Percentiles rank a stretch among this genome's conserved stretches.
phyloP scores from a whole-genome alignment of 2,797 vertebrate species.

The Danio aesculapii region DNA sequence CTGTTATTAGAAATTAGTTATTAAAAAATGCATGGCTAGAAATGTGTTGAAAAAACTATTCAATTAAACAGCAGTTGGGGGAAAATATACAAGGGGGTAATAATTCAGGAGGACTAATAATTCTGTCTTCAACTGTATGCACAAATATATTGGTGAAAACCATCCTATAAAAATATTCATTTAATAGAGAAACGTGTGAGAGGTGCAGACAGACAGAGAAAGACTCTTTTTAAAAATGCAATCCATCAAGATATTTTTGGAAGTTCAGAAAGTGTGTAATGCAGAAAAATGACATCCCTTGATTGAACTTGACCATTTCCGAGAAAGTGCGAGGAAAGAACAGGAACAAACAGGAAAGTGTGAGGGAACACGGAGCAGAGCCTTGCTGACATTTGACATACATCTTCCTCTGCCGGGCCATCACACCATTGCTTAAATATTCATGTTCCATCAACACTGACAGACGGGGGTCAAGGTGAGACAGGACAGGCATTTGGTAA shows the following conservation, averaged over 20 bases:
- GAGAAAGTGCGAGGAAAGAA: constrained; percentile 16
- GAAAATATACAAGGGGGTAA: no score
- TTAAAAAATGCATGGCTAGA: no score
- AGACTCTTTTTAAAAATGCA: background rate
- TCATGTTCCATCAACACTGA: constrained; percentile 37
- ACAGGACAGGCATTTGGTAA: constrained; percentile 52
- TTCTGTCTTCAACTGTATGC: no score
- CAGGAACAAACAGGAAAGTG: constrained; percentile 31
- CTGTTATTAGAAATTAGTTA: no score
- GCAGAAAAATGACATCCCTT: background rate
- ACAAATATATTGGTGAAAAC: no score
- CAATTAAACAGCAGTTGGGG: no score
- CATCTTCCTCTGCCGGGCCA: constrained; percentile 10
- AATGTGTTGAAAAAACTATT: no score
- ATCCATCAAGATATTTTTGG: background rate
- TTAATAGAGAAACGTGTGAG: no score
- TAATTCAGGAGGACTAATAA: no score
- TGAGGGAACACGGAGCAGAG: constrained; percentile 42
- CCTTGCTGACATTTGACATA: constrained; percentile 33
- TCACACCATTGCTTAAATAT: constrained; percentile 22
- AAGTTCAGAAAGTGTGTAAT: background rate
- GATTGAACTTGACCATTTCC: background rate
- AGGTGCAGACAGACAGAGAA: background rate
- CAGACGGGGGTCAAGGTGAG: constrained; percentile 57
- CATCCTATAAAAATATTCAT: no score